Percentiles rank a stretch among this genome's conserved stretches.
These are phyloP conservation scores for Littorina saxatilis DNA, from an alignment of 1,140 invertebrate species.

Conservation along the genomic window DNA sequence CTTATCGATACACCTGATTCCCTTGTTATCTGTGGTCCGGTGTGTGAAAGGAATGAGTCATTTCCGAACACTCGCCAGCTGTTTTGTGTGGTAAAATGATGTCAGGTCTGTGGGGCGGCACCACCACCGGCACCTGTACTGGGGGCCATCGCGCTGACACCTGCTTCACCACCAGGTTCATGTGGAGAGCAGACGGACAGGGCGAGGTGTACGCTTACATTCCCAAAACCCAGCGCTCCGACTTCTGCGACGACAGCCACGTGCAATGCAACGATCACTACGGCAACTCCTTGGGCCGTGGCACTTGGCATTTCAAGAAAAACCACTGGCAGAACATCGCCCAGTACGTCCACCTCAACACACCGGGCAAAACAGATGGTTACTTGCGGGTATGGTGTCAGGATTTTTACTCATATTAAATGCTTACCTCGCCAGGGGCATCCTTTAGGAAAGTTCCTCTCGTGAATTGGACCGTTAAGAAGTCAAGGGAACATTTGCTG, in stretches of 20 bases:
- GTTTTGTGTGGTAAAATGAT: too few relatives aligned
- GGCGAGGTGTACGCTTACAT: slow-evolving; percentile 46
- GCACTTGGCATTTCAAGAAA: slow-evolving; percentile 23
- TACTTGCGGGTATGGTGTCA: slow-evolving; percentile 26
- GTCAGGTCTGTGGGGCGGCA: slow-evolving; percentile 37
- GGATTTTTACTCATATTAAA: neutral
- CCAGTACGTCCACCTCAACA: slow-evolving; percentile 41
- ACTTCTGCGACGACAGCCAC: slow-evolving; percentile 34
- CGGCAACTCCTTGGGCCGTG: slow-evolving; percentile 40
- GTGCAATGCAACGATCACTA: slow-evolving; percentile 33
- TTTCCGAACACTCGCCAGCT: too few relatives aligned
- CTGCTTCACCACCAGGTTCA: slow-evolving; percentile 45
- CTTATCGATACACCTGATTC: too few relatives aligned
- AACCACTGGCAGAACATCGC: slow-evolving; percentile 43
- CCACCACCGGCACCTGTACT: slow-evolving; percentile 39
- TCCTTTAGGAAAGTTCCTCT: neutral
- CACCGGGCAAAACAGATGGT: slow-evolving; percentile 36
- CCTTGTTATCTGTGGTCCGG: too few relatives aligned
- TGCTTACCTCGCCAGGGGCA: neutral
- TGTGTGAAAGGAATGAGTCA: too few relatives aligned
- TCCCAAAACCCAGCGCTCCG: neutral
- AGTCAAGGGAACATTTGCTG: too few relatives aligned
- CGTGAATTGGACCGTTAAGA: too few relatives aligned
- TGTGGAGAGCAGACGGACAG: slow-evolving; percentile 40
- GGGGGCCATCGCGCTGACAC: slow-evolving; percentile 39